phyloP scores from a whole-genome alignment of 1,140 invertebrate species.

The Cepaea nemoralis region DNA sequence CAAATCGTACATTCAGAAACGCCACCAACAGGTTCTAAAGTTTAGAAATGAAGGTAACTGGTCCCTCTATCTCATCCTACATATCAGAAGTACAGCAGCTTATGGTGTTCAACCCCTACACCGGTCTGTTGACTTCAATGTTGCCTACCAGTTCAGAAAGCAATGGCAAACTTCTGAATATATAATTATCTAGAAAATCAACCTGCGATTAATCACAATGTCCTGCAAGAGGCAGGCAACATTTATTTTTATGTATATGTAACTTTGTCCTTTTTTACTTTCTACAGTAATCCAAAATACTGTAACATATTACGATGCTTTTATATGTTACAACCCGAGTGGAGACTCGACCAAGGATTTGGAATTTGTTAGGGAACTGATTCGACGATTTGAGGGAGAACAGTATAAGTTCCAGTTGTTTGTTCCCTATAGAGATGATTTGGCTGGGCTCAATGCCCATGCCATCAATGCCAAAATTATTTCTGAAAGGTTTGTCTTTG shows the following conservation, averaged over 20 bases:
- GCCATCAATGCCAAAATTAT: conserved; percentile 68
- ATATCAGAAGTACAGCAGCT: too few species aligned
- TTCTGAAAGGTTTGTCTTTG: conserved; percentile 58
- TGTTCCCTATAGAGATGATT: conserved; percentile 66
- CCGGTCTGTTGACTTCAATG: too few species aligned
- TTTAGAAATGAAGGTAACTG: too few species aligned
- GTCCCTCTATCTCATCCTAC: too few species aligned
- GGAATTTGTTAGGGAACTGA: conserved; percentile 67
- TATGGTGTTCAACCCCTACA: too few species aligned
- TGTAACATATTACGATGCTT: conserved; percentile 68
- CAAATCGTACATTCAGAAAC: too few species aligned
- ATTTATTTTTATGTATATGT: background rate
- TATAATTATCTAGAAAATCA: too few species aligned
- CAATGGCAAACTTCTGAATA: too few species aligned
- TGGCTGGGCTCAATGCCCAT: conserved; percentile 64
- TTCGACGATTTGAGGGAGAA: conserved; percentile 61
- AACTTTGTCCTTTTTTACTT: too few species aligned
- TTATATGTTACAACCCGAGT: conserved; percentile 69
- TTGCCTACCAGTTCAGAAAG: too few species aligned
- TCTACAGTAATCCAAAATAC: background rate
- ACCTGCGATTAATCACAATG: too few species aligned
- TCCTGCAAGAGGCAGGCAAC: background rate
- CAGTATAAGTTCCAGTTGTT: conserved; percentile 65
- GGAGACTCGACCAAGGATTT: conserved; percentile 52
- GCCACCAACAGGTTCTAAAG: too few species aligned